Conservation (phyloP, 2,797 vertebrate species). For the Bradypodion ventrale region DNA sequence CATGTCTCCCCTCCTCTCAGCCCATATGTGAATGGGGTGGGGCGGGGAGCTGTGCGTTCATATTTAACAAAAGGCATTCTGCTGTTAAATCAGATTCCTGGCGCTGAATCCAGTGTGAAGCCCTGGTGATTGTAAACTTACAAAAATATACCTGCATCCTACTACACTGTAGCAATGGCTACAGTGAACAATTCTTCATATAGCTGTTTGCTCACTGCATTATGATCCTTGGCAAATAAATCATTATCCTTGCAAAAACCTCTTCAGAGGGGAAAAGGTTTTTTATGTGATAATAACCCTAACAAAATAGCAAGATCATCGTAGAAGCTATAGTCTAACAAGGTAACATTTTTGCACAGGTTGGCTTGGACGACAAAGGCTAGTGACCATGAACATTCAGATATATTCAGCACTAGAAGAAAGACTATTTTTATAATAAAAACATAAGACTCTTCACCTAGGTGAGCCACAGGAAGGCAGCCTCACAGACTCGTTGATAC, state of each 20-base stretch:
- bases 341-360: too few relatives aligned
- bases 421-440: neutral
- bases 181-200: neutral
- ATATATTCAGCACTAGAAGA: neutral
- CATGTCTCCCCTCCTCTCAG: neutral
- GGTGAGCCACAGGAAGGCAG: neutral
- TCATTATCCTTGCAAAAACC: neutral
- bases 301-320: neutral
- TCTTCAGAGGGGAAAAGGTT: too few relatives aligned
- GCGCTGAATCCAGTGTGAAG: neutral
- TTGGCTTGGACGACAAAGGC: neutral
- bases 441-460: neutral
- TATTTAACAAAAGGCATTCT: neutral
- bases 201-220: neutral
- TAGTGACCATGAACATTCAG: neutral
- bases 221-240: neutral
- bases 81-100: neutral
- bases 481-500: neutral
- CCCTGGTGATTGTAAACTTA: neutral
- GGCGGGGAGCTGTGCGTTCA: neutral
- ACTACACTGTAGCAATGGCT: neutral
- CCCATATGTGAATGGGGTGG: neutral
- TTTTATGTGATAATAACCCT: too few relatives aligned
- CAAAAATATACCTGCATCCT: neutral
- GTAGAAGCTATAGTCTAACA: too few relatives aligned